Conservation (phyloP, 2,113 vertebrate genomes). For the Actenoides hombroni region DNA sequence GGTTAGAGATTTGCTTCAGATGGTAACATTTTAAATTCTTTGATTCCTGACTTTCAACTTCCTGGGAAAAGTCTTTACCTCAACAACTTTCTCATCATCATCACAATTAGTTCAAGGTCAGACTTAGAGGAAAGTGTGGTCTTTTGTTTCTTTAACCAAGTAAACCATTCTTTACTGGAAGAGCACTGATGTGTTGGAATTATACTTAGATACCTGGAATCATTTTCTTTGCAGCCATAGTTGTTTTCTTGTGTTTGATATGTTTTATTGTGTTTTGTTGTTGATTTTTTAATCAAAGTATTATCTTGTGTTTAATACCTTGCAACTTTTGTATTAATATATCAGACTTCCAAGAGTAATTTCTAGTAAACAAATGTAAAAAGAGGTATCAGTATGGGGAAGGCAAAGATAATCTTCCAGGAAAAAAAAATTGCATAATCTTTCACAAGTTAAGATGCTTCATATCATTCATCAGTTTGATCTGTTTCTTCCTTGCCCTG, state of each 20-base stretch:
- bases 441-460: background rate
- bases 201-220: background rate
- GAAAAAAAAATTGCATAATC: background rate
- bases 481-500: background rate
- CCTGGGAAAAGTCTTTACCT: background rate
- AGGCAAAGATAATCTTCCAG: background rate
- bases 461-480: rapidly evolving
- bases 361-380: background rate
- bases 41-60: background rate
- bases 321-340: background rate
- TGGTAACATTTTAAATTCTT: background rate
- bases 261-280: background rate
- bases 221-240: background rate
- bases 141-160: background rate
- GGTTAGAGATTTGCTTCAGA: background rate
- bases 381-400: background rate
- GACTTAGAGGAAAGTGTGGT: background rate
- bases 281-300: background rate
- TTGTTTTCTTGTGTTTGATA: background rate
- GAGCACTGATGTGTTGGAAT: background rate
- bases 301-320: background rate
- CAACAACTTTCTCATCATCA: background rate
- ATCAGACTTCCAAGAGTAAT: background rate
- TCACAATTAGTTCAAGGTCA: background rate
- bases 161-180: background rate